phyloP scores from a whole-genome alignment of 92 coral and sea anemone species.

The Siderastrea radians region DNA sequence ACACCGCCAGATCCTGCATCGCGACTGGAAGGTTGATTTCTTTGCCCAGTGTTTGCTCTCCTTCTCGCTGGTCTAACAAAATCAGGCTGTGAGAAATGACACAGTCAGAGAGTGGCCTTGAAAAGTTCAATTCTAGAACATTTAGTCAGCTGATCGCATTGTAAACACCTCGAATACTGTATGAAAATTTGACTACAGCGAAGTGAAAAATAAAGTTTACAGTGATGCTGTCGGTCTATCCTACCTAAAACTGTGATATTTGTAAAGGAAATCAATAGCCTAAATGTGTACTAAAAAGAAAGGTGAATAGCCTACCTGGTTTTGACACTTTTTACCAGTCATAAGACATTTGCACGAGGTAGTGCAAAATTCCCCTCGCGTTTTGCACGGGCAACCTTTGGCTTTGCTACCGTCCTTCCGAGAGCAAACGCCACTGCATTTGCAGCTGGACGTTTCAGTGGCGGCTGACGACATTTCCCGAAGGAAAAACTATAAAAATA shows the following conservation, averaged over 20 bases:
- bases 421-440: no score
- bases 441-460: no score
- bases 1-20: not conserved
- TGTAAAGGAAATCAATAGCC: not conserved
- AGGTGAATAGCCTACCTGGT: not conserved
- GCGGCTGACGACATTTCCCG: not conserved
- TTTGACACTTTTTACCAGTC: not conserved
- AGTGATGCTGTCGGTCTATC: not conserved
- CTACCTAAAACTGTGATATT: not conserved
- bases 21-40: not conserved
- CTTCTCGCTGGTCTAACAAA: constrained; percentile 1
- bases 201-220: not conserved
- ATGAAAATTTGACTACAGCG: not conserved
- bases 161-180: not conserved
- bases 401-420: not conserved
- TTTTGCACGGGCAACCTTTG: not conserved
- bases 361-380: not conserved
- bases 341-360: not conserved
- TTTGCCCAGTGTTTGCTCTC: not conserved
- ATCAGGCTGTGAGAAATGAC: not conserved
- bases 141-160: not conserved
- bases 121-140: not conserved
- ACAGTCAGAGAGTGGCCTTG: not conserved
- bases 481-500: no score
- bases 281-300: not conserved